These are phyloP conservation scores for Mobula hypostoma DNA, from an alignment of 2,113 vertebrate genomes.

Conservation along the genomic window DNA sequence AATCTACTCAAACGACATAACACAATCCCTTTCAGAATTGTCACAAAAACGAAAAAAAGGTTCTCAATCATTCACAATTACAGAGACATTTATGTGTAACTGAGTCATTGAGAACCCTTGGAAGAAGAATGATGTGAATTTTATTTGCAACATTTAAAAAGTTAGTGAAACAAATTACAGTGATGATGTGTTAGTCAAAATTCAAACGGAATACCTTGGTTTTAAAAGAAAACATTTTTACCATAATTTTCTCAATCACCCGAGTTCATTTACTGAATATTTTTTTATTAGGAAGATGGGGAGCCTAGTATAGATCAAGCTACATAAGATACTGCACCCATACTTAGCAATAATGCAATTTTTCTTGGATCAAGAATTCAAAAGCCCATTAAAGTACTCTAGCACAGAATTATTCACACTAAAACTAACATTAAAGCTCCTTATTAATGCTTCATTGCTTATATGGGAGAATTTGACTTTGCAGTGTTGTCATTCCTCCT, in stretches of 20 bases:
- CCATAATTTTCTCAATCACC: neutral
- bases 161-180: constrained; percentile 11
- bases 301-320: neutral
- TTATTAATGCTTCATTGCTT: neutral
- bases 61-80: neutral
- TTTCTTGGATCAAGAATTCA: neutral
- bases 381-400: neutral
- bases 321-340: neutral
- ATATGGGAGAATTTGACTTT: neutral
- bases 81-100: neutral
- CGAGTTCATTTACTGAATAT: neutral
- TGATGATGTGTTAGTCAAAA: neutral
- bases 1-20: neutral
- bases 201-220: neutral
- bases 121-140: neutral
- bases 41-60: neutral
- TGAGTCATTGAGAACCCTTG: neutral
- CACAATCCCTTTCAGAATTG: neutral
- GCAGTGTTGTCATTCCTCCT: neutral
- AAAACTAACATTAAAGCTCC: neutral
- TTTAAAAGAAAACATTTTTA: neutral
- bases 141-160: constrained; percentile 20
- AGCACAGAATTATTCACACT: neutral
- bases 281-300: neutral
- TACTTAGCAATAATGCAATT: neutral